These are phyloP conservation scores for Helicolenus hilgendorfi DNA, from an alignment of 2,797 vertebrate genomes.

Conservation along the genomic window DNA sequence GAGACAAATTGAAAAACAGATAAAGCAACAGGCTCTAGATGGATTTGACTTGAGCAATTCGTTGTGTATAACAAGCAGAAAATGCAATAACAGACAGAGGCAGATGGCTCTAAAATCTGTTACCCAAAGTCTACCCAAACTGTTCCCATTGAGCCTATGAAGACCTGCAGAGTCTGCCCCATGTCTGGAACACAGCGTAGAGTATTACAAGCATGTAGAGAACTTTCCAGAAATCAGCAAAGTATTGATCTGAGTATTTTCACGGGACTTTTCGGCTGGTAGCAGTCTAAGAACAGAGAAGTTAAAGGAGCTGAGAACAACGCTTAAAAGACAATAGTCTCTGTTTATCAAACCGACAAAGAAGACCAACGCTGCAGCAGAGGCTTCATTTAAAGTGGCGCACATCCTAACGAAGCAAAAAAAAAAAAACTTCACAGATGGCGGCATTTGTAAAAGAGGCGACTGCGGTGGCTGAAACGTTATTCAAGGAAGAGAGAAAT, in stretches of 20 bases:
- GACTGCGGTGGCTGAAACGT: no score
- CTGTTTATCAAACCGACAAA: no score
- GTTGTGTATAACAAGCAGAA: not conserved
- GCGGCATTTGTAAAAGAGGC: no score
- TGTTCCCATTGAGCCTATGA: not conserved
- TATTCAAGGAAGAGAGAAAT: no score
- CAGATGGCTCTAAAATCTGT: conserved; percentile 20
- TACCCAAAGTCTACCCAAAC: conserved; percentile 2
- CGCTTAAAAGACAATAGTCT: no score
- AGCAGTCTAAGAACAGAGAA: no score
- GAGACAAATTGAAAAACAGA: not conserved
- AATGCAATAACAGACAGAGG: conserved; percentile 5
- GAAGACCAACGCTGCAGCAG: no score
- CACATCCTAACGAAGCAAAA: no score
- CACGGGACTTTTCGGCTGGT: no score
- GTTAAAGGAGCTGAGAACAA: no score
- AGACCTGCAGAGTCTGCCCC: conserved; percentile 11
- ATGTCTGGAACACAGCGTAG: not conserved
- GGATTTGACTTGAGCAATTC: conserved; percentile 1
- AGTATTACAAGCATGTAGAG: not conserved
- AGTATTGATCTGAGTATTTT: conserved; percentile 1
- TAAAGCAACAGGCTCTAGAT: not conserved
- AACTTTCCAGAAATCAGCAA: conserved; percentile 14
- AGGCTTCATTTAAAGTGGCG: no score
- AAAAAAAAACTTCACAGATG: fast-evolving